Base-by-base conservation (phyloP, 2,113 vertebrate species). In the Chloebia gouldiae region DNA sequence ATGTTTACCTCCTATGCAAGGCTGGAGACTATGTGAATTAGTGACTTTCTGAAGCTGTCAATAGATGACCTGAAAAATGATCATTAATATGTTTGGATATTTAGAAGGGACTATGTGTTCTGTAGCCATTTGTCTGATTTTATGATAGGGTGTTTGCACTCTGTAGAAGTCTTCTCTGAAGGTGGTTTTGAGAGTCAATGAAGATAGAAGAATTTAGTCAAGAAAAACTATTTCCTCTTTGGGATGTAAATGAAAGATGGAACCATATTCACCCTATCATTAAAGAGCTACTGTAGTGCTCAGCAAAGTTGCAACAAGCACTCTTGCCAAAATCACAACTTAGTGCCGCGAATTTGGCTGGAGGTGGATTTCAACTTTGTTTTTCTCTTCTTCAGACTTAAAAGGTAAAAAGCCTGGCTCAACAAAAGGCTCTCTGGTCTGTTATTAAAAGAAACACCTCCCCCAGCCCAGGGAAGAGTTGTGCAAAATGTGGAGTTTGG, bases 321-420 rank as follows among this genome's bases (percentile, higher is more conserved):
- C 33, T 13, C 75, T 85, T 72, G 42, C 27, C 76, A 59, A 85
- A 95, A 85, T 83, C 75, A 82, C 68, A 93, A 3, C 56, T 71
- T 64, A 78, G 76, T 61, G 15, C 18, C 69, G 35, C 65, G 57
- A 83, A 65, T 78, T 84, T 90, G 40, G n/a, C 92, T 93, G 53
- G 77, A 95, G 93, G 92, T 92, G 27, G 40, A 90, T 95, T 95
- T 90, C 61, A 65, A 21, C 64, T 78, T 92, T 92, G 82, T 19
- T 96, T 95, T 90, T 75, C 75, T 92, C 60, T 71, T 3, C 42
- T 90, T 81, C 64, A 71, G 56, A 75, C 39, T 90, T 93, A 81
- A 93, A 93, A 93, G 86, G 27, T 56, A 71, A 90, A 93, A 90
- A 70, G 16, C 3, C 33, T 81, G 23, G 39, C 59, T 80, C 66